Evolutionary conservation across 1,140 invertebrate genomes (phyloP).

Genomic region (Teleopsis dalmanni): DNA sequence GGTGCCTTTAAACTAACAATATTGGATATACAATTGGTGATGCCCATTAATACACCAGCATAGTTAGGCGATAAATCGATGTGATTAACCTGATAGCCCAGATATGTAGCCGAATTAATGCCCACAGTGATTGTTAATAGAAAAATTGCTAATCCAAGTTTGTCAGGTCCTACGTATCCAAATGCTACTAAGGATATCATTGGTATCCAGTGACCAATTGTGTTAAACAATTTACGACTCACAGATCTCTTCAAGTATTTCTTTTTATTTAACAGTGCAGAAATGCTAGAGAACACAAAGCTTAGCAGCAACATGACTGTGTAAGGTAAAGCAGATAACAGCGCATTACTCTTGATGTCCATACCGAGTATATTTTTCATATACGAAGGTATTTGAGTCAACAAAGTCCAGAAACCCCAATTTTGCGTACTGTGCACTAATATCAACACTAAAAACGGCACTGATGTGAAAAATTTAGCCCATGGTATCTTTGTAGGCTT

Average conservation of each 20-base stretch:
- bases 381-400: slow-evolving; percentile 88
- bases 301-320: slow-evolving; percentile 58
- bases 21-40: slow-evolving; percentile 70
- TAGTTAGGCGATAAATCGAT: slow-evolving; percentile 72
- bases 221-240: slow-evolving; percentile 61
- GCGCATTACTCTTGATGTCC: slow-evolving; percentile 66
- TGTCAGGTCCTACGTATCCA: slow-evolving; percentile 50
- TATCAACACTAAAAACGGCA: slow-evolving; percentile 76
- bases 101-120: slow-evolving; percentile 65
- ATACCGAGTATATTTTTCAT: slow-evolving; percentile 74
- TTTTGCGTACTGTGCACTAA: slow-evolving; percentile 79
- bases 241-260: slow-evolving; percentile 6
- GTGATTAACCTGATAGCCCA: slow-evolving; percentile 61
- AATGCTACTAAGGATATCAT: slow-evolving; percentile 55
- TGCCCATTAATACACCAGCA: slow-evolving; percentile 58
- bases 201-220: slow-evolving; percentile 54
- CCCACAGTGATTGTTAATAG: slow-evolving; percentile 65
- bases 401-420: slow-evolving; percentile 90
- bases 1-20: slow-evolving; percentile 68
- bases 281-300: slow-evolving; percentile 48
- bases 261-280: neutral
- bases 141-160: slow-evolving; percentile 49
- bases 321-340: slow-evolving; percentile 72
- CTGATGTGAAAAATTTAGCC: slow-evolving; percentile 62
- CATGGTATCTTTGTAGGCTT: slow-evolving; percentile 48